Evolutionary conservation across 2,113 vertebrate species (phyloP).

Genomic region (Pelobates fuscus): DNA sequence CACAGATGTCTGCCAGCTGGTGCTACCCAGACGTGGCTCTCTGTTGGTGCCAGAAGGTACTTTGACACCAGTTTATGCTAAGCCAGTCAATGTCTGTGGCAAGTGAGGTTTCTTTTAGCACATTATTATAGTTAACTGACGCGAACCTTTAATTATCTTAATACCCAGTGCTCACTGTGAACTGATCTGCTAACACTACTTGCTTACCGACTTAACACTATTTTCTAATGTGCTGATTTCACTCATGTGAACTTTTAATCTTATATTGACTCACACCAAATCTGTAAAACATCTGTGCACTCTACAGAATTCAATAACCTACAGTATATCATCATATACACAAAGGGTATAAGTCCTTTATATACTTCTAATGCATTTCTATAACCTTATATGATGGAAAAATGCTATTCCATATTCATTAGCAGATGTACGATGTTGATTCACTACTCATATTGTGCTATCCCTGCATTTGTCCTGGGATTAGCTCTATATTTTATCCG

Average conservation of each 20-base stretch:
- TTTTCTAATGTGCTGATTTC: conserved; percentile 6
- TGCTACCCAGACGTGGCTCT: background rate
- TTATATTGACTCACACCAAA: background rate
- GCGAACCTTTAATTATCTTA: conserved; percentile 16
- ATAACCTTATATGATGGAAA: too few species aligned
- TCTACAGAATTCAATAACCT: conserved; percentile 36
- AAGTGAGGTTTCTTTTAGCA: background rate
- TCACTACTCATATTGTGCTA: too few species aligned
- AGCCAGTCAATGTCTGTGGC: background rate
- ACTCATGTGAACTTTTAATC: conserved; percentile 15
- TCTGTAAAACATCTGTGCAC: background rate
- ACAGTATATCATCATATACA: too few species aligned
- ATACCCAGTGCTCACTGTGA: background rate
- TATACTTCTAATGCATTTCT: too few species aligned
- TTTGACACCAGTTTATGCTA: background rate
- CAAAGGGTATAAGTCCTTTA: too few species aligned
- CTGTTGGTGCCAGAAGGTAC: background rate
- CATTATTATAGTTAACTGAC: background rate
- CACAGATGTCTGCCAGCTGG: background rate
- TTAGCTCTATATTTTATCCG: too few species aligned
- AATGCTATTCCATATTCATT: too few species aligned
- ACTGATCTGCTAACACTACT: background rate
- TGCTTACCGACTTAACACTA: background rate
- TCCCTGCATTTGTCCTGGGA: too few species aligned
- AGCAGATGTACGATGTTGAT: too few species aligned